Evolutionary conservation across 2,888 invertebrate genomes (phyloP).

Genomic region (Nyleta sp.): DNA sequence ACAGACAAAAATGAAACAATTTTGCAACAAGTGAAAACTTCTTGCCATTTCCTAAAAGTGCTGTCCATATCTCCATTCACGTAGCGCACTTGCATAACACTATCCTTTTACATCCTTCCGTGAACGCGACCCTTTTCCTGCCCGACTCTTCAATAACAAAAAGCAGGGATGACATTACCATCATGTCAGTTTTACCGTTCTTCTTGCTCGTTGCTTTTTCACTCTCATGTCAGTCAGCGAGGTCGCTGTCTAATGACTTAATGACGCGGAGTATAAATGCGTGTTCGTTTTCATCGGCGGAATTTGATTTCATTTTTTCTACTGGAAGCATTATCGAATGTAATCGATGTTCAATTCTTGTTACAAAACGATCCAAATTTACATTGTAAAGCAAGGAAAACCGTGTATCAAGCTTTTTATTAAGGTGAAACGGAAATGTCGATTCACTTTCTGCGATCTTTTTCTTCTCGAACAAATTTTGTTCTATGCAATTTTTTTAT

Average conservation of each 20-base stretch:
- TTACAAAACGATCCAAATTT: too few species aligned
- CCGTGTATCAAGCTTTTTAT: too few species aligned
- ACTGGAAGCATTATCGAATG: conserved; percentile 6
- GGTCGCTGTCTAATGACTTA: conserved; percentile 30
- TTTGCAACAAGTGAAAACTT: too few species aligned
- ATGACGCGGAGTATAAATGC: conserved; percentile 22
- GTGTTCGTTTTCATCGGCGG: conserved; percentile 30
- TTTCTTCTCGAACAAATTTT: too few species aligned
- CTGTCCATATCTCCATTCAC: conserved; percentile 13
- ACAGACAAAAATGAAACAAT: too few species aligned
- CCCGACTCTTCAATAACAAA: conserved; percentile 21
- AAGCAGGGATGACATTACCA: conserved; percentile 24
- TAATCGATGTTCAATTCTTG: too few species aligned
- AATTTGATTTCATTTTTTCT: conserved; percentile 36
- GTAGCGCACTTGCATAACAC: not conserved
- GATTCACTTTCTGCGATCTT: too few species aligned
- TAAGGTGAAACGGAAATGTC: too few species aligned
- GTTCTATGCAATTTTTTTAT: too few species aligned
- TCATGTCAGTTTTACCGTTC: conserved; percentile 14
- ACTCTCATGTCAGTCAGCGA: conserved; percentile 24
- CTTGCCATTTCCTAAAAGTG: too few species aligned
- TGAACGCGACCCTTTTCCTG: not conserved
- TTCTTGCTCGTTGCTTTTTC: conserved; percentile 18
- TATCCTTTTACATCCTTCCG: conserved; percentile 23
- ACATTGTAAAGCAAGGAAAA: not conserved